These are phyloP conservation scores for Phataginus tricuspis DNA, from an alignment of 2,797 vertebrate genomes.

Conservation along the genomic window DNA sequence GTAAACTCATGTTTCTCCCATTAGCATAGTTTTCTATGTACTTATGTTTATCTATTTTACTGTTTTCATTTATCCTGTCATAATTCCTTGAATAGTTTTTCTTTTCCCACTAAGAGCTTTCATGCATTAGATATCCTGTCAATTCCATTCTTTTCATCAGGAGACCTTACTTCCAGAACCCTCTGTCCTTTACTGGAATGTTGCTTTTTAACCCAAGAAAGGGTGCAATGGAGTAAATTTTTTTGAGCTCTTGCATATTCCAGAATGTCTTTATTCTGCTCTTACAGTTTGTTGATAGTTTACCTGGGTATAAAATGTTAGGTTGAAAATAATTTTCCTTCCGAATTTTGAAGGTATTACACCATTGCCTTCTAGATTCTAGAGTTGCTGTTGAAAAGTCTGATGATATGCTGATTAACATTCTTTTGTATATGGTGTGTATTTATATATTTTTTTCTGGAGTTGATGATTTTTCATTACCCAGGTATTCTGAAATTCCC, in stretches of 20 bases:
- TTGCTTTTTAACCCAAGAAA: slow-evolving; percentile 10
- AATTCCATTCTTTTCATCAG: background rate
- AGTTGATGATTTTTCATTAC: background rate
- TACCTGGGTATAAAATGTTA: slow-evolving; percentile 47
- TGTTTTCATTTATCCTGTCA: background rate
- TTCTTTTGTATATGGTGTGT: background rate
- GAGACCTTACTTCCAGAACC: background rate
- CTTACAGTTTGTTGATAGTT: slow-evolving; percentile 32
- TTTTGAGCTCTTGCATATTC: background rate
- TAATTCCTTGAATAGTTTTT: background rate
- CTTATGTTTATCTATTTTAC: background rate
- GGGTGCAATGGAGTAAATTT: background rate
- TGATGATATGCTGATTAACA: background rate
- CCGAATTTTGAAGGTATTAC: slow-evolving; percentile 7
- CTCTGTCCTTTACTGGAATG: background rate
- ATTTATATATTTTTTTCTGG: background rate
- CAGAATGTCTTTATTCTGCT: slow-evolving; percentile 1
- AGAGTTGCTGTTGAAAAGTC: slow-evolving; percentile 3
- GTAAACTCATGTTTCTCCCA: slow-evolving; percentile 23
- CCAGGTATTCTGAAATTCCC: background rate
- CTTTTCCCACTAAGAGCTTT: background rate
- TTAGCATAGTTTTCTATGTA: background rate
- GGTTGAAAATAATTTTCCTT: slow-evolving; percentile 24
- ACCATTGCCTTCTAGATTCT: background rate
- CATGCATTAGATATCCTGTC: background rate